phyloP scores from a whole-genome alignment of 1,140 invertebrate species.

The Lordiphosa collinella region DNA sequence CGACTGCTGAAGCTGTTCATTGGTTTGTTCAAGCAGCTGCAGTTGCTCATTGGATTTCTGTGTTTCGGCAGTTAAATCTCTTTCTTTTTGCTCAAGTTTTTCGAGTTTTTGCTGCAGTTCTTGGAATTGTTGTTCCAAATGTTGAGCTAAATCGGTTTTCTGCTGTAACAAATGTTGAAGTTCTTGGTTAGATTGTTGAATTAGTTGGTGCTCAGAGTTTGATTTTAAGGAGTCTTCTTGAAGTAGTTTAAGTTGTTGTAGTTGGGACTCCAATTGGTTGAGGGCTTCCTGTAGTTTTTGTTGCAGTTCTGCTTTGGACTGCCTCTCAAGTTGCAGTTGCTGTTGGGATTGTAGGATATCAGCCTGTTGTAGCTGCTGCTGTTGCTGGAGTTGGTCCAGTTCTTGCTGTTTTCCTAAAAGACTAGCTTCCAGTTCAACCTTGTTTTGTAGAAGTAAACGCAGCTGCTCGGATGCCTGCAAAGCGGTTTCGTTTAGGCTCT shows the following conservation, averaged over 20 bases:
- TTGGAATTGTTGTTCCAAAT: background rate
- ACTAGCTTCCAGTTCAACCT: constrained; percentile 7
- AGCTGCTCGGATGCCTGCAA: constrained; percentile 31
- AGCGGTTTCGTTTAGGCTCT: constrained; percentile 22
- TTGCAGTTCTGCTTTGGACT: background rate
- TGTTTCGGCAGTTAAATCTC: constrained; percentile 4
- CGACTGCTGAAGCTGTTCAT: constrained; percentile 13
- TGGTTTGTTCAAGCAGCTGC: constrained; percentile 3
- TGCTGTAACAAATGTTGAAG: constrained; percentile 2
- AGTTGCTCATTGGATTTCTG: constrained; percentile 18
- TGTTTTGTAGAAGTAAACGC: constrained; percentile 33
- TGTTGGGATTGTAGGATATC: too few species aligned
- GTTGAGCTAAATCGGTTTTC: background rate
- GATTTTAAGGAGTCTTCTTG: background rate
- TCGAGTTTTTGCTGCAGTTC: constrained; percentile 39
- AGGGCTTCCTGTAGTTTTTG: background rate
- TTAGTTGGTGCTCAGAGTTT: constrained; percentile 15
- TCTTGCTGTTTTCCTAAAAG: background rate
- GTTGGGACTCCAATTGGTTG: background rate
- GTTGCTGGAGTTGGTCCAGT: too few species aligned
- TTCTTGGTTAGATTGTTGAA: constrained; percentile 19
- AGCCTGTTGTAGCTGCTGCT: too few species aligned
- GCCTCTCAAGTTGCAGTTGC: too few species aligned
- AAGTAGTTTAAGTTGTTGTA: background rate
- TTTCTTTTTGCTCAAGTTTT: constrained; percentile 24